Conservation (phyloP, 2,113 vertebrate species). For the Cryptotis parvus region DNA sequence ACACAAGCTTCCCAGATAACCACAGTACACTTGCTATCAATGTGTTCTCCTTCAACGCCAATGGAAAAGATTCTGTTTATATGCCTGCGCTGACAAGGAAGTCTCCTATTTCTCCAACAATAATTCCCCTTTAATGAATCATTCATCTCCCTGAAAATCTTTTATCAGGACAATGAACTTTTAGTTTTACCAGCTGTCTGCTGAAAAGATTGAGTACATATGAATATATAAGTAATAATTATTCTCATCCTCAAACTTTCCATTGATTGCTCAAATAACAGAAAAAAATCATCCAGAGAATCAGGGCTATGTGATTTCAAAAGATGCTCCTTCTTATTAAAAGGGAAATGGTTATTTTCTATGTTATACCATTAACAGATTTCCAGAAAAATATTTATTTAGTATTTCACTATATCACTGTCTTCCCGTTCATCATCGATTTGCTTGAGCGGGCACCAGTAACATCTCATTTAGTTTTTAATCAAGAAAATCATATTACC, state of each 20-base stretch:
- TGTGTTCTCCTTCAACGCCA: neutral
- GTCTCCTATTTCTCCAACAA: neutral
- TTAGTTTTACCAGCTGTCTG: neutral
- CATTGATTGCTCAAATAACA: neutral
- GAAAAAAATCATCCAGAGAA: neutral
- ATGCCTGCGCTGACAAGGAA: neutral
- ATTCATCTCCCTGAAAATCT: neutral
- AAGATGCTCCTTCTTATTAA: neutral
- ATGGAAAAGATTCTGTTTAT: neutral
- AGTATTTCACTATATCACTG: too few species aligned
- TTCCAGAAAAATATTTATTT: constrained; percentile 39
- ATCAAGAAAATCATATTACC: neutral
- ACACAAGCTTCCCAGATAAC: neutral
- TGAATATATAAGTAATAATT: neutral
- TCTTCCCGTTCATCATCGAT: too few species aligned
- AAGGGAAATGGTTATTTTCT: neutral
- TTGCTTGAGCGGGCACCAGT: too few species aligned
- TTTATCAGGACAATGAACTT: neutral
- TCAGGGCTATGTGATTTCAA: neutral
- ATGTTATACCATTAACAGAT: neutral
- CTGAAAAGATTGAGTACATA: neutral
- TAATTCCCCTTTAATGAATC: neutral
- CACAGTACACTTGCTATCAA: neutral
- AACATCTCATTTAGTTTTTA: constrained; percentile 29
- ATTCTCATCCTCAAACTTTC: neutral